Evolutionary conservation across 2,797 vertebrate species (phyloP), one percentile per base, ranked within the genome.

Genomic region (Diplodus sargus): DNA sequence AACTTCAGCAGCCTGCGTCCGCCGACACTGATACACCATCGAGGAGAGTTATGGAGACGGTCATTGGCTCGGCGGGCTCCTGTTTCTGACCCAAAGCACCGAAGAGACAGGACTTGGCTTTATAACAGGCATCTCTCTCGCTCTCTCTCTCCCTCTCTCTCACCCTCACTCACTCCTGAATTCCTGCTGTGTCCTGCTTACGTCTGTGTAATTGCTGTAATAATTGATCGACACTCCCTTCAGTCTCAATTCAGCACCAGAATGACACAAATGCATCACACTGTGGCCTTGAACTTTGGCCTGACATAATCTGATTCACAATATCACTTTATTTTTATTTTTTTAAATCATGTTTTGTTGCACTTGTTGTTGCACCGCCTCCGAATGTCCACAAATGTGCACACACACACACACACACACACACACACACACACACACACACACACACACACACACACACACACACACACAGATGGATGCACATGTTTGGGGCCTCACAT

Each of bases 41-140:
- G 66, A 82, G 72, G 58, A 80, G 82, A 88, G 52, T 84, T 79
- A 87, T 84, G 72, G 64, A 70, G 74, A 81, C 86, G 42, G 66
- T 83, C 79, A 88, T 62, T 82, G 76, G 68, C 66, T 87, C 76
- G 30, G 42, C 51, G 15, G 90, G 67, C 59, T 83, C 69, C 81
- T 65, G 81, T 74, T 85, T 84, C 48, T 75, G 79, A 88, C 87
- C 89, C 71, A 54, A 72, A 81, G 78, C 84, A 84, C 81, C 74
- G 82, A 77, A 83, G 78, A 78, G 89, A 86, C 87, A 70, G 79
- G 85, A 90, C 82, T 85, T 90, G 90, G 89, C 88, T 92, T 89
- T 93, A 92, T 92, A 93, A 87, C 71, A 82, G 88, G 87, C 56
- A 61, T 70, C 81, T 30, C 83, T 62, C 84, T 73, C 81, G 60